Conservation (phyloP, 1,140 invertebrate genomes). For the Lepidurus apus region DNA sequence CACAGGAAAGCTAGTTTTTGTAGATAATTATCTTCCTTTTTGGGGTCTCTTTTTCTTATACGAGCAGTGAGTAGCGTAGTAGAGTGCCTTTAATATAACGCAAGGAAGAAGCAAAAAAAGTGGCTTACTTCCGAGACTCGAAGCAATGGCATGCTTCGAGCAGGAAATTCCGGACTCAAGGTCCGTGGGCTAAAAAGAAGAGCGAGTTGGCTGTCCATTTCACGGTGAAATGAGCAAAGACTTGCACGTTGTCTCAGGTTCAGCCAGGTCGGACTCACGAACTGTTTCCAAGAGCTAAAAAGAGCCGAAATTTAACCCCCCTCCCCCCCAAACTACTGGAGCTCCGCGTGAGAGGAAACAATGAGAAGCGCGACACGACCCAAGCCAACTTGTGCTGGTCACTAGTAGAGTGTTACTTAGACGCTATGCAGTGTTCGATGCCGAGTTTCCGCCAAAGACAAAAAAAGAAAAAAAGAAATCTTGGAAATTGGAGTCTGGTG, state of each 20-base stretch:
- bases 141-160: neutral
- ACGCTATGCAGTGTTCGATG: too few relatives aligned
- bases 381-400: neutral
- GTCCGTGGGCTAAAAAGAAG: neutral
- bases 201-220: neutral
- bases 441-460: too few relatives aligned
- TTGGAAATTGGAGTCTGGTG: neutral
- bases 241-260: neutral
- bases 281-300: neutral
- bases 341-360: neutral
- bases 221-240: constrained; percentile 14
- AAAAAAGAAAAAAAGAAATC: neutral
- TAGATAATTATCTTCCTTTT: neutral
- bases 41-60: neutral
- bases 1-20: neutral
- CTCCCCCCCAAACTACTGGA: too few relatives aligned
- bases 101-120: neutral
- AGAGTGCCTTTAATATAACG: constrained; percentile 1
- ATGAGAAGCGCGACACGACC: constrained; percentile 8
- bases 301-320: neutral
- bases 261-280: neutral
- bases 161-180: neutral
- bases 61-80: neutral
- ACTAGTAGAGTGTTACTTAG: neutral
- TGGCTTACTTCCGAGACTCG: neutral